These are phyloP conservation scores for Deroptyus accipitrinus DNA, from an alignment of 2,113 vertebrate genomes.

Conservation along the genomic window DNA sequence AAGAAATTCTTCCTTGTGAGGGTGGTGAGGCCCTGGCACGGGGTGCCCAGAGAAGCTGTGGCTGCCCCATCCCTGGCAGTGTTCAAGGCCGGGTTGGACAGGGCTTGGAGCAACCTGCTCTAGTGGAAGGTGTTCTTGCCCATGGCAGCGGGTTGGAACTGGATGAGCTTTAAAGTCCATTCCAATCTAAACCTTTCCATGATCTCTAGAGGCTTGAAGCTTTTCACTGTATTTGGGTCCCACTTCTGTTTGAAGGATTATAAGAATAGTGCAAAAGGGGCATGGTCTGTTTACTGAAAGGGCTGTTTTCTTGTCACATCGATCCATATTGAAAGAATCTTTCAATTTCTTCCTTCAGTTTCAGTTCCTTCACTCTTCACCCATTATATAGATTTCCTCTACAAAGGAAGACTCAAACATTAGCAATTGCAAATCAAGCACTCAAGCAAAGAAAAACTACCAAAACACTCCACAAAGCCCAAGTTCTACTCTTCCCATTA, in stretches of 20 bases:
- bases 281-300: fast-evolving
- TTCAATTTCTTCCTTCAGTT: not conserved
- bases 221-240: fast-evolving
- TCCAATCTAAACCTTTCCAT: not conserved
- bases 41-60: not conserved
- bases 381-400: fast-evolving
- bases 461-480: fast-evolving
- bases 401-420: fast-evolving
- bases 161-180: not conserved
- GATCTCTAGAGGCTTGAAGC: fast-evolving
- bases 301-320: fast-evolving
- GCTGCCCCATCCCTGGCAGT: not conserved
- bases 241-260: not conserved
- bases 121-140: not conserved
- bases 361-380: not conserved
- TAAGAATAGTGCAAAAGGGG: not conserved
- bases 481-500: fast-evolving
- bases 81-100: not conserved
- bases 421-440: not conserved
- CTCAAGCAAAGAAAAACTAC: too few relatives aligned
- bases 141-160: not conserved
- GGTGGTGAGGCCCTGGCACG: not conserved
- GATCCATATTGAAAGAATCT: fast-evolving
- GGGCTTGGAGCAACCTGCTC: not conserved
- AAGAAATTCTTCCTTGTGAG: not conserved